phyloP scores from a whole-genome alignment of 2,888 invertebrate species.

The Athrips mouffetella region DNA sequence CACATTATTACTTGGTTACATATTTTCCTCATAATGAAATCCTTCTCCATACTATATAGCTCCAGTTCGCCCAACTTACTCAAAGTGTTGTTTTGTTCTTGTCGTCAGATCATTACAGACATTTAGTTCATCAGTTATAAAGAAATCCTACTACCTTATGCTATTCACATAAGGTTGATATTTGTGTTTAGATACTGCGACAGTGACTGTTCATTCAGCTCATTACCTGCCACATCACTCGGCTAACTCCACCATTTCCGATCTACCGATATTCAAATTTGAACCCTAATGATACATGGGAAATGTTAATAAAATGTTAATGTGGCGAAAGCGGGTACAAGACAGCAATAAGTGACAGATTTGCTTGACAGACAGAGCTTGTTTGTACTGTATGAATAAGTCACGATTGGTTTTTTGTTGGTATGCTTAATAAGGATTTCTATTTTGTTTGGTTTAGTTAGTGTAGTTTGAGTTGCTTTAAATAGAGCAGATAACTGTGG shows the following conservation, averaged over 20 bases:
- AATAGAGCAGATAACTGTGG: not conserved
- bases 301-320: conserved; percentile 79
- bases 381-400: conserved; percentile 72
- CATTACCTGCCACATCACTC: conserved; percentile 63
- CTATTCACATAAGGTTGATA: not conserved
- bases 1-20: no score
- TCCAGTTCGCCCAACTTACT: conserved; percentile 61
- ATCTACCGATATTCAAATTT: conserved; percentile 77
- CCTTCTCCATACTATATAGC: conserved; percentile 37
- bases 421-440: conserved; percentile 14
- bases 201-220: not conserved
- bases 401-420: conserved; percentile 72
- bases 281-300: conserved; percentile 73
- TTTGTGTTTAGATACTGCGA: not conserved
- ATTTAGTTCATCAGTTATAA: conserved; percentile 1
- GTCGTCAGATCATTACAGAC: conserved; percentile 66
- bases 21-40: conserved; percentile 34
- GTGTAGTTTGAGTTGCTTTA: conserved; percentile 7
- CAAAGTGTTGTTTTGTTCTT: conserved; percentile 71
- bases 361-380: conserved; percentile 72
- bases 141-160: not conserved
- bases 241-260: conserved; percentile 79
- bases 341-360: conserved; percentile 73
- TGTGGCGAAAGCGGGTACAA: conserved; percentile 66
- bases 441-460: conserved; percentile 15